Percentiles rank a stretch among this genome's conserved stretches.
Evolutionary conservation across 2,888 invertebrate genomes (phyloP).

Genomic region (Orthosia incerta): DNA sequence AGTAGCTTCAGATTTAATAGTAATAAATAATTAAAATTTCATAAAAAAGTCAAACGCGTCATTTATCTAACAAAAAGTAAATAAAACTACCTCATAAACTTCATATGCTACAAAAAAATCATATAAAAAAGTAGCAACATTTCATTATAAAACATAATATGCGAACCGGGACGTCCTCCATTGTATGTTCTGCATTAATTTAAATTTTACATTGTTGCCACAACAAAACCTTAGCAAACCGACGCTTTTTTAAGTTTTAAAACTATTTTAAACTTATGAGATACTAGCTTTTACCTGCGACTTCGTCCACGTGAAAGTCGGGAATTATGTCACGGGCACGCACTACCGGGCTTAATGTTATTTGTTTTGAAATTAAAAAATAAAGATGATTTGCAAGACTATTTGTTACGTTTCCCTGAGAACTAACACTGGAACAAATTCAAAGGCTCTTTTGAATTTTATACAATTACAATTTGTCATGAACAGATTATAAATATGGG

Average conservation of each 20-base stretch:
- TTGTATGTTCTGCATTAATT: conserved; percentile 39
- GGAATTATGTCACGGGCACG: neutral
- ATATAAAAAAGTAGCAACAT: conserved; percentile 17
- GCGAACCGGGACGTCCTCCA: conserved; percentile 37
- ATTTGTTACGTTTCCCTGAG: too few species aligned
- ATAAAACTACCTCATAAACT: neutral
- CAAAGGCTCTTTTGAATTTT: too few species aligned
- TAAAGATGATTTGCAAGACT: too few species aligned
- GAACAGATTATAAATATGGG: too few species aligned
- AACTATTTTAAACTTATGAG: conserved; percentile 16
- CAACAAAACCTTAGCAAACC: conserved; percentile 35
- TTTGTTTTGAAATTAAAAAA: too few species aligned
- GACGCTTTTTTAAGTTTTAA: conserved; percentile 16
- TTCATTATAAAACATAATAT: conserved; percentile 27
- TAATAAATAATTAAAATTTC: too few species aligned
- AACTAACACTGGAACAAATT: too few species aligned
- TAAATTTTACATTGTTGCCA: conserved; percentile 51
- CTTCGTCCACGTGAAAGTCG: neutral
- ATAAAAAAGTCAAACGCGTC: neutral
- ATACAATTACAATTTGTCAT: too few species aligned
- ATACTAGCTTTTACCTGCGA: neutral
- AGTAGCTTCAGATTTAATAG: too few species aligned
- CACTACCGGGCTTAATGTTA: too few species aligned
- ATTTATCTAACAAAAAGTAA: neutral
- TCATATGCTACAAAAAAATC: conserved; percentile 11